Conservation (phyloP, 2,888 invertebrate species). For the Apomyelois bistriatella region DNA sequence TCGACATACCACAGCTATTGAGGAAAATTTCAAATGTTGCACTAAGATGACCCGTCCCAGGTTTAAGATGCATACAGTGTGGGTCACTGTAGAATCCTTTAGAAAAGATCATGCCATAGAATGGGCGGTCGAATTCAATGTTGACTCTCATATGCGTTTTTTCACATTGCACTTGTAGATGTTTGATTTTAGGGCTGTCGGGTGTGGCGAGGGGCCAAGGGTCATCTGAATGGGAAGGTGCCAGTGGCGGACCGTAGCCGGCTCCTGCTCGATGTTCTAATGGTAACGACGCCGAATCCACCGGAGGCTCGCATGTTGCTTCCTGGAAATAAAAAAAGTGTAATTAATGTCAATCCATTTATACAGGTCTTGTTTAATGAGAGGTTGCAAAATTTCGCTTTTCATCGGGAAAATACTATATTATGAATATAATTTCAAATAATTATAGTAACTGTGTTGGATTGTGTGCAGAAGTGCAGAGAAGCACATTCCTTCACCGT, state of each 20-base stretch:
- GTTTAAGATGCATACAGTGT: slow-evolving; percentile 94
- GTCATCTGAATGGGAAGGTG: slow-evolving; percentile 83
- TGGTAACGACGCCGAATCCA: slow-evolving; percentile 90
- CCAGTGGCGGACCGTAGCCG: slow-evolving; percentile 86
- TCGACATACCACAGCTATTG: slow-evolving; percentile 96
- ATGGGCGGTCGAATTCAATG: slow-evolving; percentile 96
- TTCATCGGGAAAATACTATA: not conserved
- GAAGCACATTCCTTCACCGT: slow-evolving; percentile 59
- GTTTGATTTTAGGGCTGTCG: slow-evolving; percentile 96
- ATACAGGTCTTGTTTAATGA: no score
- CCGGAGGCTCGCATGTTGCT: slow-evolving; percentile 88
- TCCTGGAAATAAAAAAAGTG: slow-evolving; percentile 77
- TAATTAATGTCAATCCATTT: not conserved
- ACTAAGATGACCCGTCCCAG: slow-evolving; percentile 93
- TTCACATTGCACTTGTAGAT: slow-evolving; percentile 96
- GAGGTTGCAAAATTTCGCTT: slow-evolving; percentile 1
- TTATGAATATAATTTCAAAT: not conserved
- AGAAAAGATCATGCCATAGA: slow-evolving; percentile 97
- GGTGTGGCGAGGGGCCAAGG: slow-evolving; percentile 94
- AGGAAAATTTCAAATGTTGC: slow-evolving; percentile 96
- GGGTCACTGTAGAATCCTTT: slow-evolving; percentile 96
- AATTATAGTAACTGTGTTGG: slow-evolving; percentile 25
- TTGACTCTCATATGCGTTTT: slow-evolving; percentile 97
- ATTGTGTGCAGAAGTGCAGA: slow-evolving; percentile 28
- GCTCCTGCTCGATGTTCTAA: slow-evolving; percentile 89